phyloP scores from a whole-genome alignment of 2,113 vertebrate species.

The Laterallus jamaicensis region DNA sequence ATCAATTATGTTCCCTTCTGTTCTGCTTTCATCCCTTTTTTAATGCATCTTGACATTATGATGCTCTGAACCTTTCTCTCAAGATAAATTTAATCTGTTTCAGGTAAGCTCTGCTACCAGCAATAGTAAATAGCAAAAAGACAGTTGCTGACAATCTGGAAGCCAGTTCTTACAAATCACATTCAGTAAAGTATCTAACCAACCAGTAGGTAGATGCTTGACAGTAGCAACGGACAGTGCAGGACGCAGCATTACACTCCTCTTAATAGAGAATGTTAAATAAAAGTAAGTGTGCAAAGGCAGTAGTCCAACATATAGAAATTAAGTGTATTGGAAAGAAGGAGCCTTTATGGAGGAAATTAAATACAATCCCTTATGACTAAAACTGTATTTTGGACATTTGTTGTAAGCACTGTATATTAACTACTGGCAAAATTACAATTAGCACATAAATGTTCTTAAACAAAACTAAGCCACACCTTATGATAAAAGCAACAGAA shows the following conservation, averaged over 20 bases:
- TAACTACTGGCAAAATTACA: not conserved
- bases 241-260: not conserved
- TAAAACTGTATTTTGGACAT: not conserved
- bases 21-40: not conserved
- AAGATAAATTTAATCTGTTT: not conserved
- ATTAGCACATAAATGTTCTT: not conserved
- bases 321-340: not conserved
- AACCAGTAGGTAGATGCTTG: not conserved
- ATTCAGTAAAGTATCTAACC: not conserved
- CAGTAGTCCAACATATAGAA: not conserved
- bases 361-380: not conserved
- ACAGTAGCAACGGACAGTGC: not conserved
- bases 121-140: not conserved
- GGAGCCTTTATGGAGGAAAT: not conserved
- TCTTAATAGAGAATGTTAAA: not conserved
- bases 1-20: not conserved
- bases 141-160: not conserved
- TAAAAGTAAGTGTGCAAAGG: not conserved
- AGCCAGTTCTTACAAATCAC: not conserved
- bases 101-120: not conserved
- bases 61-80: not conserved
- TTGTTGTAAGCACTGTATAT: not conserved
- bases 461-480: not conserved
- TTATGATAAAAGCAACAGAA: not conserved
- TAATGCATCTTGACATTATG: not conserved